Evolutionary conservation across 2,113 vertebrate genomes (phyloP).

Genomic region (Melanocharis versteri): DNA sequence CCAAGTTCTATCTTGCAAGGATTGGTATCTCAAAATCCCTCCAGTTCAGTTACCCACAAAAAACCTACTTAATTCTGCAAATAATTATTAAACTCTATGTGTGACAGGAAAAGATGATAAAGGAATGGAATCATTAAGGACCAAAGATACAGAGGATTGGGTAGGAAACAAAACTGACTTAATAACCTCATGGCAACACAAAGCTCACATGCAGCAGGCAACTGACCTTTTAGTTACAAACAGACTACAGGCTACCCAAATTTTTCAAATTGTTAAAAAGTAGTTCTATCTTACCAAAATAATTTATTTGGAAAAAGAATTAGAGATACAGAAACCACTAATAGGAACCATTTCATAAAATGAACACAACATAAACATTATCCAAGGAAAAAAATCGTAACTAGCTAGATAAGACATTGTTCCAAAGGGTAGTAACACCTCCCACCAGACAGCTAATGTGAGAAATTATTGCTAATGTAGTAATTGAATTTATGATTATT

Average conservation of each 20-base stretch:
- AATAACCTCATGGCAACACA: background rate
- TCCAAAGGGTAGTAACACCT: background rate
- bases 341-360: conserved; percentile 6
- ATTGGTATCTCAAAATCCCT: background rate
- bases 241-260: background rate
- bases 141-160: background rate
- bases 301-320: background rate
- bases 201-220: background rate
- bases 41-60: background rate
- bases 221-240: background rate
- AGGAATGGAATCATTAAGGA: background rate
- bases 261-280: background rate
- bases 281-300: background rate
- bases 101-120: background rate
- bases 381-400: background rate
- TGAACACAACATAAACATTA: conserved; percentile 5
- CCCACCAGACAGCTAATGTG: background rate
- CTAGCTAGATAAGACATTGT: background rate
- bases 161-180: background rate
- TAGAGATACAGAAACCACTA: background rate
- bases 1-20: background rate
- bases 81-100: background rate
- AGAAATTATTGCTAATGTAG: background rate
- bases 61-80: background rate
- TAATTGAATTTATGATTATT: background rate